Percentiles rank a stretch among this genome's conserved stretches.
phyloP scores from a whole-genome alignment of 2,113 vertebrate genomes.

The Takifugu flavidus region DNA sequence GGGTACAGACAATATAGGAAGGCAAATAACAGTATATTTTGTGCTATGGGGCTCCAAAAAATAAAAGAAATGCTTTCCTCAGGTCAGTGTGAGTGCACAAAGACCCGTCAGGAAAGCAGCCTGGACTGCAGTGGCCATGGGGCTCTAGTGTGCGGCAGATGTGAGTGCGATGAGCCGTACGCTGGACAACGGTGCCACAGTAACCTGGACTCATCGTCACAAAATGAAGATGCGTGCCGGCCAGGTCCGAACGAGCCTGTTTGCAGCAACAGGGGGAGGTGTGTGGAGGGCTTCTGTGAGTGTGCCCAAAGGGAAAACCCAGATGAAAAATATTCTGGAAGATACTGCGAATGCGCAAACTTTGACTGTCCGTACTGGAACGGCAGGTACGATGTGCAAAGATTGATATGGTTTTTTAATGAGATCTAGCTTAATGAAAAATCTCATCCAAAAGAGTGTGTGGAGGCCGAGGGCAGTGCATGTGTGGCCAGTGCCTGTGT shows the following conservation, averaged over 20 bases:
- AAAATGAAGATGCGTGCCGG: conserved; percentile 9
- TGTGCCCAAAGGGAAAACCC: conserved; percentile 12
- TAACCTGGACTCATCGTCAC: not conserved
- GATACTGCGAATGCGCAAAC: conserved; percentile 55
- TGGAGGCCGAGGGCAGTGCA: conserved; percentile 79
- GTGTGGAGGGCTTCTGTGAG: conserved; percentile 32
- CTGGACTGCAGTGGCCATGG: conserved; percentile 22
- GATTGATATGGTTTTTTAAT: not conserved
- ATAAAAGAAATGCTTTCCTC: not conserved
- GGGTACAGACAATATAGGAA: not conserved
- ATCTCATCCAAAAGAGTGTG: conserved; percentile 28
- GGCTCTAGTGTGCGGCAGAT: conserved; percentile 35
- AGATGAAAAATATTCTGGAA: conserved; percentile 12
- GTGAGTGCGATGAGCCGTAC: conserved; percentile 19
- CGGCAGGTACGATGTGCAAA: conserved; percentile 16
- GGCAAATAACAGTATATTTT: too few relatives aligned
- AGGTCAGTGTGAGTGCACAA: conserved; percentile 49
- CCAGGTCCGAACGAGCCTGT: not conserved
- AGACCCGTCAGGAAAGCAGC: conserved; percentile 36
- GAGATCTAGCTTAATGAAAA: too few relatives aligned
- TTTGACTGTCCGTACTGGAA: conserved; percentile 29
- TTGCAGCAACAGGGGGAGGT: conserved; percentile 41
- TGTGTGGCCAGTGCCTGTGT: conserved; percentile 80
- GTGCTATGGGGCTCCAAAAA: too few relatives aligned
- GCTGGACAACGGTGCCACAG: conserved; percentile 27